phyloP scores from a whole-genome alignment of 2,888 invertebrate species.

The Limnephilus lunatus region DNA sequence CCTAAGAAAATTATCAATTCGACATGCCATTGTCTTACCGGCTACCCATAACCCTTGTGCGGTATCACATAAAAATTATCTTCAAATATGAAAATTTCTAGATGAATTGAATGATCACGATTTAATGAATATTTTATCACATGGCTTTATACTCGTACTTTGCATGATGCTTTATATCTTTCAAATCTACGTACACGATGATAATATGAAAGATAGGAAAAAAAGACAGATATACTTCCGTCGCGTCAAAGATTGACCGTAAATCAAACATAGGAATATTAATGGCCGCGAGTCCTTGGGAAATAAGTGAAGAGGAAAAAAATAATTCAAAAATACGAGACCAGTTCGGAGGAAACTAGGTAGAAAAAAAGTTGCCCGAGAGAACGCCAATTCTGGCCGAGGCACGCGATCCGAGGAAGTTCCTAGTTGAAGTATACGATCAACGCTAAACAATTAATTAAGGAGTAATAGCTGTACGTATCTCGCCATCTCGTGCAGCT shows the following conservation, averaged over 20 bases:
- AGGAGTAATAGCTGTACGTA: not conserved
- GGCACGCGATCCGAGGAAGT: conserved; percentile 34
- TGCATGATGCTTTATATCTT: not conserved
- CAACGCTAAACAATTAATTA: conserved; percentile 29
- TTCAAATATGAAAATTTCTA: not conserved
- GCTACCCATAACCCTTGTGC: not conserved
- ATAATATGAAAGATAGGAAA: not conserved
- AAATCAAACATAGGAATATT: not conserved
- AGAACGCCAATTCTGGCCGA: not conserved
- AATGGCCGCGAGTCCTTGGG: no score
- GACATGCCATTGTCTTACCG: not conserved
- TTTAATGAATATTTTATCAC: not conserved
- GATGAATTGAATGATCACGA: not conserved
- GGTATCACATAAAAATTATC: not conserved
- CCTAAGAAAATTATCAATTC: no score
- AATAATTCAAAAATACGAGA: no score
- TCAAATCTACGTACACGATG: not conserved
- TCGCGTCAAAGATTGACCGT: conserved; percentile 2
- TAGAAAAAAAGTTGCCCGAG: not conserved
- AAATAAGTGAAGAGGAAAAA: no score
- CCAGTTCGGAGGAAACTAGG: not conserved
- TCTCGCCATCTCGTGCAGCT: conserved; percentile 14
- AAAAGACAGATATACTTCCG: not conserved
- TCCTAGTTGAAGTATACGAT: not conserved
- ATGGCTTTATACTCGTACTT: not conserved